Percentiles rank a stretch among this genome's conserved stretches.
Evolutionary conservation across 2,888 invertebrate species (phyloP).

Genomic region (Aelia acuminata): DNA sequence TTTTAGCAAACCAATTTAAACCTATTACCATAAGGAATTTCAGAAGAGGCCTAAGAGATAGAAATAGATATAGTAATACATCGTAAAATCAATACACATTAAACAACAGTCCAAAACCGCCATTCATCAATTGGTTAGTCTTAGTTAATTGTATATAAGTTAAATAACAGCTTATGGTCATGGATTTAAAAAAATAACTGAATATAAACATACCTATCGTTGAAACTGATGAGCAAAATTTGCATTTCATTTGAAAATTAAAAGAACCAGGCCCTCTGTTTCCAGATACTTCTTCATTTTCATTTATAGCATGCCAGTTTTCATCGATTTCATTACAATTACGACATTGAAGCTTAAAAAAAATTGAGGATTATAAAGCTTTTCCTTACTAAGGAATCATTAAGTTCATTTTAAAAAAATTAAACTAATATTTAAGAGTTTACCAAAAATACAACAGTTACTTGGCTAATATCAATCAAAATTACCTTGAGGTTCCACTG

Average conservation of each 20-base stretch:
- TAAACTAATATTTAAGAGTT: background rate
- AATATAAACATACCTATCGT: conserved; percentile 61
- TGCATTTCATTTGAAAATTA: conserved; percentile 65
- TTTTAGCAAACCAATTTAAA: too few species aligned
- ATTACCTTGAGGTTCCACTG: conserved; percentile 63
- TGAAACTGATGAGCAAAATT: conserved; percentile 64
- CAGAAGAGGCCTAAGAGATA: too few species aligned
- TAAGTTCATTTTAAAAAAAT: background rate
- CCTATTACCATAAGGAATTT: too few species aligned
- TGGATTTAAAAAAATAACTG: too few species aligned
- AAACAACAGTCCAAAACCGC: too few species aligned
- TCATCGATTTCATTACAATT: conserved; percentile 63
- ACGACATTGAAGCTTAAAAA: conserved; percentile 60
- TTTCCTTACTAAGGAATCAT: background rate
- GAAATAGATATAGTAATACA: too few species aligned
- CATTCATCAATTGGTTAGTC: too few species aligned
- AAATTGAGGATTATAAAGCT: background rate
- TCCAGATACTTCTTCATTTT: conserved; percentile 61
- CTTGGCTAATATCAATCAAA: too few species aligned
- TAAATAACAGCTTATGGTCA: too few species aligned
- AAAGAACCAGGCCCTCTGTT: conserved; percentile 61
- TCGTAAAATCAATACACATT: too few species aligned
- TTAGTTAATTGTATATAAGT: too few species aligned
- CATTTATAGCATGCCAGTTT: conserved; percentile 63
- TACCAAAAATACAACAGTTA: too few species aligned